Evolutionary conservation across 2,888 invertebrate genomes (phyloP).

Genomic region (Cyclophora albipunctata): DNA sequence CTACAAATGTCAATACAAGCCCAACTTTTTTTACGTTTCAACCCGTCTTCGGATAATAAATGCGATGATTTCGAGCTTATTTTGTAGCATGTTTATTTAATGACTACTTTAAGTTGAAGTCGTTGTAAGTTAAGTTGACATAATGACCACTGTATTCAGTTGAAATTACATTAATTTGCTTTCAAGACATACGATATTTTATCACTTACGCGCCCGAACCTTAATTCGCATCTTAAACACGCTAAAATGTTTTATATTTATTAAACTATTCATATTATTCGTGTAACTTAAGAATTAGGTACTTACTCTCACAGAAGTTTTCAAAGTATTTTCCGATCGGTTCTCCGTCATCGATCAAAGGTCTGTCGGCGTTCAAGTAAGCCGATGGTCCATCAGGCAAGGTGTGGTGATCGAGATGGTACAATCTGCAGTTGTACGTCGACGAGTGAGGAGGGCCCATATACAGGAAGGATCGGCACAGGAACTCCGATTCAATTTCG

Average conservation of each 20-base stretch:
- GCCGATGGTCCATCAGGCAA: conserved; percentile 94
- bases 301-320: conserved; percentile 92
- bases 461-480: conserved; percentile 90
- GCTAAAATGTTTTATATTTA: too few species aligned
- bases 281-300: conserved; percentile 1
- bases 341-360: conserved; percentile 93
- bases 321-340: conserved; percentile 92
- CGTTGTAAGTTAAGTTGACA: background rate
- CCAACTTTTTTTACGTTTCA: too few species aligned
- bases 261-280: too few species aligned
- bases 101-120: background rate
- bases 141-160: too few species aligned
- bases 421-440: conserved; percentile 92
- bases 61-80: background rate
- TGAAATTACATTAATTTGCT: background rate
- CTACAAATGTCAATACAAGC: background rate
- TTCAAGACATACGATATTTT: too few species aligned
- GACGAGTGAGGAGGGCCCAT: conserved; percentile 85
- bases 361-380: conserved; percentile 91
- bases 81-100: too few species aligned
- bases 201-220: too few species aligned
- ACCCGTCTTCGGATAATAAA: too few species aligned
- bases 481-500: conserved; percentile 94
- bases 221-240: too few species aligned
- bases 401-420: conserved; percentile 94